Percentiles rank a stretch among this genome's conserved stretches.
Evolutionary conservation across 2,888 invertebrate species (phyloP).

Genomic region (Drosophila incognita): DNA sequence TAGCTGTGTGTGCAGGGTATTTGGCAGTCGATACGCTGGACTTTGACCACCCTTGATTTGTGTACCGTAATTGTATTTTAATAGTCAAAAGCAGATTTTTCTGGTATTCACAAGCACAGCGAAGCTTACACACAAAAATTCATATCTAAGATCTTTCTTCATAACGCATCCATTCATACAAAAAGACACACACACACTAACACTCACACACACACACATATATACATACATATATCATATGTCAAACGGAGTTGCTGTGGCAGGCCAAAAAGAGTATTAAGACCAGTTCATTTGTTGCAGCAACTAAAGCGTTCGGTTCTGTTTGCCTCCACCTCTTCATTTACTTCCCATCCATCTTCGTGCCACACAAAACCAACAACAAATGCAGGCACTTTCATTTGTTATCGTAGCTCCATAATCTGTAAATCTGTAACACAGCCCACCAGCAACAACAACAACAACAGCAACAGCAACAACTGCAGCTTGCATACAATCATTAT

Average conservation of each 20-base stretch:
- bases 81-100: slow-evolving; percentile 17
- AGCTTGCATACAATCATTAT: slow-evolving; percentile 70
- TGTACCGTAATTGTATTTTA: slow-evolving; percentile 31
- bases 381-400: slow-evolving; percentile 73
- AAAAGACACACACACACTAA: slow-evolving; percentile 5
- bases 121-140: slow-evolving; percentile 26
- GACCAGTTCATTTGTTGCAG: slow-evolving; percentile 47
- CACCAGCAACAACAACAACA: slow-evolving; percentile 34
- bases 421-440: slow-evolving; percentile 72
- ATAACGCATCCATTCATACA: slow-evolving; percentile 34
- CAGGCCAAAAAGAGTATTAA: slow-evolving; percentile 47
- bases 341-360: slow-evolving; percentile 37
- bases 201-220: not conserved
- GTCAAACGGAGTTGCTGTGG: slow-evolving; percentile 49
- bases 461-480: slow-evolving; percentile 53
- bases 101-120: slow-evolving; percentile 22
- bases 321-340: slow-evolving; percentile 16
- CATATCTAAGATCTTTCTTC: slow-evolving; percentile 60
- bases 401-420: slow-evolving; percentile 67
- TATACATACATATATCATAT: slow-evolving; percentile 28
- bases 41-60: not conserved
- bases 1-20: not conserved
- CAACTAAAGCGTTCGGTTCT: slow-evolving; percentile 37
- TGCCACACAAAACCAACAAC: slow-evolving; percentile 17
- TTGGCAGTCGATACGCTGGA: not conserved